Evolutionary conservation across 2,797 vertebrate species (phyloP).

Genomic region (Pogonophryne albipinna): DNA sequence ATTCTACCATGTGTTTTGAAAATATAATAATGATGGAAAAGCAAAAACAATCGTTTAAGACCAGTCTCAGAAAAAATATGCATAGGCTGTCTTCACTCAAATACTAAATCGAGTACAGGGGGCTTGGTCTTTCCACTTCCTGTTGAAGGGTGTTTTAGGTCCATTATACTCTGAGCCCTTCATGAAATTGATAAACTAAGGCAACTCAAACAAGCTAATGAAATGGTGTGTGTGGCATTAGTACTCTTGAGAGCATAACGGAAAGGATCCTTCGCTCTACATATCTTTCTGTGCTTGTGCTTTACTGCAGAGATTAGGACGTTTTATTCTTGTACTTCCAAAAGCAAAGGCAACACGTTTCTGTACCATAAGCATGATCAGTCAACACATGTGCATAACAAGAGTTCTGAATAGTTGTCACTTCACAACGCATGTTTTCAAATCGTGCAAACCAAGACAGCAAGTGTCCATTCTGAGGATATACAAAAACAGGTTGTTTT

Average conservation of each 20-base stretch:
- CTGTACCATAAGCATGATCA: conserved; percentile 52
- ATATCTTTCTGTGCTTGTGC: conserved; percentile 57
- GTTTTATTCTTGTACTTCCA: conserved; percentile 31
- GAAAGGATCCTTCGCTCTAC: conserved; percentile 6
- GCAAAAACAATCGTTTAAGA: conserved; percentile 67
- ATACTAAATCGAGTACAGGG: conserved; percentile 73
- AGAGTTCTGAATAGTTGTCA: conserved; percentile 61
- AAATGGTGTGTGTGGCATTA: conserved; percentile 41
- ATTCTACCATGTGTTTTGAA: conserved; percentile 44
- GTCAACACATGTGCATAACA: conserved; percentile 64
- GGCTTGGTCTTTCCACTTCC: conserved; percentile 68
- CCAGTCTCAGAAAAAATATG: conserved; percentile 64
- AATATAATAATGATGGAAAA: conserved; percentile 47
- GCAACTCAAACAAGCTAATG: conserved; percentile 63
- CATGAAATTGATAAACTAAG: conserved; percentile 79
- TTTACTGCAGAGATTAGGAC: conserved; percentile 62
- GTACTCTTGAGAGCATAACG: conserved; percentile 35
- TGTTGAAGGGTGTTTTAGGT: conserved; percentile 72
- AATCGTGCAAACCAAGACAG: conserved; percentile 73
- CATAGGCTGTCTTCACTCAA: conserved; percentile 60
- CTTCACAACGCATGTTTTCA: conserved; percentile 60
- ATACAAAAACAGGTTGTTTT: conserved; percentile 35
- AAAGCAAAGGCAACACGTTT: conserved; percentile 45
- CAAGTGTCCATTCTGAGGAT: conserved; percentile 53
- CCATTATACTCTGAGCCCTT: conserved; percentile 75